A percentile compares a stretch with the other conserved stretches of the same genome.
Conservation (phyloP, 2,113 vertebrate species). For the Todiramphus chloris region DNA sequence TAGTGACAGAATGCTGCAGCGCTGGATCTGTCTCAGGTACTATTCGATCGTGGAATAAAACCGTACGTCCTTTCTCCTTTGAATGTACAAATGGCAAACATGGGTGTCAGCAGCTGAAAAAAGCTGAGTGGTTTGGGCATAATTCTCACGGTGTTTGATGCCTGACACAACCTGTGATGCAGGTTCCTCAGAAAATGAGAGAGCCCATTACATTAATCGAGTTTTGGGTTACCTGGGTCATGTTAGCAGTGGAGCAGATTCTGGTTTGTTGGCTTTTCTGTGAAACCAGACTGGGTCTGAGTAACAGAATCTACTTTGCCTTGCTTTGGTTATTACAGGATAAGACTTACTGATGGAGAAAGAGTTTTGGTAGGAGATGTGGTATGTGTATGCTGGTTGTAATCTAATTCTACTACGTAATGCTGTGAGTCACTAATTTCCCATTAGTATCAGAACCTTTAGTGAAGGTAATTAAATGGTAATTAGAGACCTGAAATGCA, state of each 20-base stretch:
- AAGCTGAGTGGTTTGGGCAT: neutral
- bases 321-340: neutral
- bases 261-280: neutral
- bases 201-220: fast-evolving
- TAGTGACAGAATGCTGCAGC: conserved; percentile 97
- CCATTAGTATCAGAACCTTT: neutral
- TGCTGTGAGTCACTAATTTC: neutral
- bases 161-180: neutral
- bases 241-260: neutral
- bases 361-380: neutral
- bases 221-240: neutral
- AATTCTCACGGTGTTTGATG: neutral
- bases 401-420: neutral
- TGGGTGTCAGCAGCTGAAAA: neutral
- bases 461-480: neutral
- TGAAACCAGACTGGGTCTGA: neutral
- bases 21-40: conserved; percentile 94
- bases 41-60: conserved; percentile 93
- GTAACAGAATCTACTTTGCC: neutral
- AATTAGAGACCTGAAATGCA: neutral
- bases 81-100: neutral
- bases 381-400: fast-evolving
- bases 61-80: conserved; percentile 72
- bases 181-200: neutral
- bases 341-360: neutral